phyloP scores from a whole-genome alignment of 2,113 vertebrate species.

The Anolis carolinensis region DNA sequence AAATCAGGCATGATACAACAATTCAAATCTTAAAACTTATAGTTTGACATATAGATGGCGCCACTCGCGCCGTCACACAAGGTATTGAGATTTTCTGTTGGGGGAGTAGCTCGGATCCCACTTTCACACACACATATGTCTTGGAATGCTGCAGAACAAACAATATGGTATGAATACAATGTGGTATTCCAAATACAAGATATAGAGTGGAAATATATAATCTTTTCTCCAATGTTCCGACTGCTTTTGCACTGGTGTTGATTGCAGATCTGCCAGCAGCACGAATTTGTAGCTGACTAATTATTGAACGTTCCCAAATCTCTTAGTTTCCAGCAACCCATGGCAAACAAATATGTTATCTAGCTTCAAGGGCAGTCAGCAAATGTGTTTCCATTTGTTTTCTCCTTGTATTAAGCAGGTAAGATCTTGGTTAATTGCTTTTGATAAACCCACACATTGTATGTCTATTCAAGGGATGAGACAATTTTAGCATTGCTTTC shows the following conservation, averaged over 20 bases:
- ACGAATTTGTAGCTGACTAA: not conserved
- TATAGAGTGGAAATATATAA: not conserved
- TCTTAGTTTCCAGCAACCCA: slow-evolving; percentile 16
- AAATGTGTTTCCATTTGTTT: not conserved
- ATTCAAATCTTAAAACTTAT: too few relatives aligned
- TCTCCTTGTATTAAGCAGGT: not conserved
- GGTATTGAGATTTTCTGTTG: too few relatives aligned
- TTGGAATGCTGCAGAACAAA: too few relatives aligned
- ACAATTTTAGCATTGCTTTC: slow-evolving; percentile 47
- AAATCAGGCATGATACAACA: too few relatives aligned
- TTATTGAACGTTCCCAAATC: slow-evolving; percentile 11
- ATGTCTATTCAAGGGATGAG: slow-evolving; percentile 37
- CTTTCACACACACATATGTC: too few relatives aligned
- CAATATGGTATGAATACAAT: not conserved
- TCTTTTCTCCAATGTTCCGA: not conserved
- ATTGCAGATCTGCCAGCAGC: not conserved
- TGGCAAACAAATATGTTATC: slow-evolving; percentile 24
- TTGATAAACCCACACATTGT: slow-evolving; percentile 44
- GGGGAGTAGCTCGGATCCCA: too few relatives aligned
- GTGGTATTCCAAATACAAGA: not conserved
- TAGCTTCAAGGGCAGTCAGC: not conserved
- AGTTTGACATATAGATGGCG: too few relatives aligned
- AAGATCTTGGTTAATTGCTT: slow-evolving; percentile 30
- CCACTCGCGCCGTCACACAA: too few relatives aligned
- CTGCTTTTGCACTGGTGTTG: not conserved